Conservation (phyloP, 35 echinoderm and acorn worm genomes). For the Ophiothrix spiculata region DNA sequence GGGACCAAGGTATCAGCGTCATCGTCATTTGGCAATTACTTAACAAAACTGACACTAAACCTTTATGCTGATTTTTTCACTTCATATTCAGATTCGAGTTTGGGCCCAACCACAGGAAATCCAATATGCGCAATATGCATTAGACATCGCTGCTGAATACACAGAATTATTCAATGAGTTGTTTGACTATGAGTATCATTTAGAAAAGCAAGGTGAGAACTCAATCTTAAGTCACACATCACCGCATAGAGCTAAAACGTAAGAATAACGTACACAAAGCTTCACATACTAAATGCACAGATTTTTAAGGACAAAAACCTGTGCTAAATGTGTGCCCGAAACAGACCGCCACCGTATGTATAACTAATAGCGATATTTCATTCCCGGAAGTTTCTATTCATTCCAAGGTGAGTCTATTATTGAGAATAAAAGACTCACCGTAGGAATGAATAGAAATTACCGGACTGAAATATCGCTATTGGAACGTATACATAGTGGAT, state of each 20-base stretch:
- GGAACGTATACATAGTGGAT: too few species aligned
- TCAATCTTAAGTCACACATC: not conserved
- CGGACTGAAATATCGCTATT: too few species aligned
- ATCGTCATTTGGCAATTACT: not conserved
- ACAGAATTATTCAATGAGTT: slow-evolving; percentile 76
- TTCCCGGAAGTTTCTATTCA: too few species aligned
- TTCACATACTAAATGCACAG: too few species aligned
- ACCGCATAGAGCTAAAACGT: not conserved
- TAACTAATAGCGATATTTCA: too few species aligned
- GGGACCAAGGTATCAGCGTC: not conserved
- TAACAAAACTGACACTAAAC: not conserved
- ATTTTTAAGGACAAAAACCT: too few species aligned
- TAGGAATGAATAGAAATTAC: too few species aligned
- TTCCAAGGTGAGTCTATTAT: too few species aligned
- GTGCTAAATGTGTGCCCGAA: too few species aligned
- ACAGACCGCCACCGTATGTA: too few species aligned
- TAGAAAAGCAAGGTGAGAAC: slow-evolving; percentile 73
- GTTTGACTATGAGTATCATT: slow-evolving; percentile 51
- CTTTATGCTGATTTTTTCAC: not conserved
- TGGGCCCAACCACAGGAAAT: slow-evolving; percentile 66
- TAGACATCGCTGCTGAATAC: slow-evolving; percentile 41
- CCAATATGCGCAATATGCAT: slow-evolving; percentile 30
- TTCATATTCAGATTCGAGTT: slow-evolving; percentile 24
- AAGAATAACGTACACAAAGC: too few species aligned
- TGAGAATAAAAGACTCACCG: too few species aligned